Evolutionary conservation across 2,113 vertebrate species (phyloP).

Genomic region (Cygnus buccinator): DNA sequence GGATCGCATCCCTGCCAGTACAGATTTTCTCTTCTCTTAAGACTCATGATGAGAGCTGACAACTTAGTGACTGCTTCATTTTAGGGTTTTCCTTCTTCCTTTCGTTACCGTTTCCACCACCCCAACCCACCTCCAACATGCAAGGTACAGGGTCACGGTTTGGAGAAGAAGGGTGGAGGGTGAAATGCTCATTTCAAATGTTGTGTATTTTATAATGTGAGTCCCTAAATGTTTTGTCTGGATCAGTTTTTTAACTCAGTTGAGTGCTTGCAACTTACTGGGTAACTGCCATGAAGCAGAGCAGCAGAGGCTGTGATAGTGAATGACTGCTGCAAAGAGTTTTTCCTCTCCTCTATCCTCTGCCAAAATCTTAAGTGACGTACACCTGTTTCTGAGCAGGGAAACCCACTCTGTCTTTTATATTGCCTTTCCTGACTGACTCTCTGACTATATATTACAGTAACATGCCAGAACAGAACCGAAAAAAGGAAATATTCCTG

Average conservation of each 20-base stretch:
- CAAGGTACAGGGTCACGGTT: neutral
- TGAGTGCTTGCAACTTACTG: neutral
- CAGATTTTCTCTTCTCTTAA: neutral
- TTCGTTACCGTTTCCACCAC: neutral
- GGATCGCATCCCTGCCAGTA: fast-evolving
- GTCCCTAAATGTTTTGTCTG: constrained; percentile 17
- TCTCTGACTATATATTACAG: neutral
- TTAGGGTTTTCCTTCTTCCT: neutral
- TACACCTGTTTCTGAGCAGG: neutral
- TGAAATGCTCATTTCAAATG: neutral
- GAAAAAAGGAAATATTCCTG: neutral
- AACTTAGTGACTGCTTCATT: neutral
- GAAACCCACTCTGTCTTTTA: neutral
- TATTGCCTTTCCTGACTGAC: neutral
- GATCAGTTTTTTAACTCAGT: constrained; percentile 1
- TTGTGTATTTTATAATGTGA: neutral
- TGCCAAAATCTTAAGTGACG: neutral
- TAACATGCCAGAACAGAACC: neutral
- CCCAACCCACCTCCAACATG: fast-evolving
- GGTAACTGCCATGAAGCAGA: neutral
- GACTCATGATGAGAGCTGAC: neutral
- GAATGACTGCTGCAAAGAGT: neutral
- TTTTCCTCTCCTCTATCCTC: neutral
- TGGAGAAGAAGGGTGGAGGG: neutral
- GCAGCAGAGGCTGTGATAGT: neutral